Conservation (phyloP, 2,113 vertebrate genomes). For the Triplophysa tibetana region DNA sequence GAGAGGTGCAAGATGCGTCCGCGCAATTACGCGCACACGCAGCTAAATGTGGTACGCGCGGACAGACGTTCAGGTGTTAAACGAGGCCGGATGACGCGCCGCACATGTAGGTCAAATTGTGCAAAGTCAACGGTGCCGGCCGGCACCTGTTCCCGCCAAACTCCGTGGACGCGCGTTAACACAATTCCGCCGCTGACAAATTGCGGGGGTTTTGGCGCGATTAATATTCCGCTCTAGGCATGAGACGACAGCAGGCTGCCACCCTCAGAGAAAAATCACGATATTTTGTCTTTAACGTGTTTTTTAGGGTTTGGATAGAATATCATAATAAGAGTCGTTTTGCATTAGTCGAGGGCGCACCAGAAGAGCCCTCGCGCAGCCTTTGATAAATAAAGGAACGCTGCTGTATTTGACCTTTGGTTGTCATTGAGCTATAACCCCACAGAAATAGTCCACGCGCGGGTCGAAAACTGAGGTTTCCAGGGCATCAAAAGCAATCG, state of each 20-base stretch:
- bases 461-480: neutral
- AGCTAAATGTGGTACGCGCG: neutral
- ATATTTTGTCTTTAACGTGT: conserved; percentile 3
- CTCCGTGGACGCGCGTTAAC: neutral
- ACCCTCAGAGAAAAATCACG: neutral
- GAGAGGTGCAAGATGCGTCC: neutral
- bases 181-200: neutral
- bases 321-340: too few species aligned
- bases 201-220: conserved; percentile 7
- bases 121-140: conserved; percentile 52
- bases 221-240: neutral
- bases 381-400: conserved; percentile 51
- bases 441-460: conserved; percentile 3
- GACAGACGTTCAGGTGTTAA: conserved; percentile 58
- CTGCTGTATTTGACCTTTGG: conserved; percentile 66
- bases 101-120: conserved; percentile 56
- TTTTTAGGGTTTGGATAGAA: neutral
- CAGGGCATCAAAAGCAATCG: neutral
- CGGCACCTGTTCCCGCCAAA: conserved; percentile 37
- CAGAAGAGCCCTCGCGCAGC: conserved; percentile 43
- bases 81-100: conserved; percentile 15
- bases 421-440: conserved; percentile 68
- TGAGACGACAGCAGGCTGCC: neutral
- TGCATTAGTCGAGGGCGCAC: conserved; percentile 18
- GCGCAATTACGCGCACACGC: too few species aligned